Base-by-base conservation (phyloP, 1,140 invertebrate genomes). In the Halictus rubicundus region DNA sequence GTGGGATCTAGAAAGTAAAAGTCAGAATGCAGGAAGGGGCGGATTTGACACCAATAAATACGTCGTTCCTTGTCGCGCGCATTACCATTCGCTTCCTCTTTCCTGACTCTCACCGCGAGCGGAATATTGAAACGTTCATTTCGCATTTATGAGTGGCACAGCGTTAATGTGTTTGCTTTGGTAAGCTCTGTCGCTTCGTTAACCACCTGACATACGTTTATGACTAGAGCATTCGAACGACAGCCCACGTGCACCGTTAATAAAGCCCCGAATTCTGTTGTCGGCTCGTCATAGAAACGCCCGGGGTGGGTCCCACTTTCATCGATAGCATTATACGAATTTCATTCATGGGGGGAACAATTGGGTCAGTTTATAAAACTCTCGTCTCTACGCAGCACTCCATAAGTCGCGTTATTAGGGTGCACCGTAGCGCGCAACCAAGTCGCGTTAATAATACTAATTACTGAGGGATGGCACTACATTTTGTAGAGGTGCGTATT, bases 91-190 rank as follows among this genome's bases (percentile, higher is more conserved):
- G 9, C 21, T 10, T 21, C 1, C 32, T 12, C 68, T 8, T n/a
- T 57, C 54, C 37, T 21, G 52, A 14, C 32, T 8, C 19, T 39
- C 52, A 46, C 77, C 68, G 57, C 37, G 57, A 54, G 65, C 69
- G 64, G 64, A 63, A 81, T 87, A 80, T 84, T 87, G 78, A 83
- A 83, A 78, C 81, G 59, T 76, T 83, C 68, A 71, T 79, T 74
- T 74, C 57, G 63, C 81, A 85, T 88, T 89, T 87, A 88, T 80
- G 85, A 84, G 78, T 74, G 77, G 54, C 78, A 60, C 81, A 84
- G 78, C 78, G 78, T 85, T 88, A 86, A 87, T 81, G 83, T 74
- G 83, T 87, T 84, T 87, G 74, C 83, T 89, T 85, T 84, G 76
- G 84, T 74, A 77, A 86, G 76, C 63, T 83, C 85, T 78, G 80